These are phyloP conservation scores for Megaleporinus macrocephalus DNA, from an alignment of 2,113 vertebrate genomes.

Conservation along the genomic window DNA sequence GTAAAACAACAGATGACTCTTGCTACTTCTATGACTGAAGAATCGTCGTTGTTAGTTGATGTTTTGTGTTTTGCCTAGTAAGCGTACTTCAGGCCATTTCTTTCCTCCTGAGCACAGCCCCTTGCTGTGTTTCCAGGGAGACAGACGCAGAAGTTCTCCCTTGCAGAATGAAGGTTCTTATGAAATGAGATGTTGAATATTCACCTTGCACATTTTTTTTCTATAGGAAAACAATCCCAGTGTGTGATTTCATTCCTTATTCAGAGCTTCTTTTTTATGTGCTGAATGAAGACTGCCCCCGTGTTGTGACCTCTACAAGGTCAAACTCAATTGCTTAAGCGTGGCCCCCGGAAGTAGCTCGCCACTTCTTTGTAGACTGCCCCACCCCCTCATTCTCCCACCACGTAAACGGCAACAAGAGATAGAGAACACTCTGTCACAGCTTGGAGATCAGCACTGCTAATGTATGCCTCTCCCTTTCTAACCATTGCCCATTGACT, in stretches of 20 bases:
- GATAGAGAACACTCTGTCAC: not conserved
- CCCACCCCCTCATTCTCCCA: not conserved
- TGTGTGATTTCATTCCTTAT: constrained; percentile 1
- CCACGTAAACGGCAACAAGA: not conserved
- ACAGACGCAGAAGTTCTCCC: constrained; percentile 5
- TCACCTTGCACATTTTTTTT: not conserved
- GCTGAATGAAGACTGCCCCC: constrained; percentile 1
- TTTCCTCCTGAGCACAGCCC: not conserved
- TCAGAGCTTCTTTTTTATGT: constrained; percentile 10
- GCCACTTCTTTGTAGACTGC: not conserved
- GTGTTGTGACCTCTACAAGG: constrained; percentile 44
- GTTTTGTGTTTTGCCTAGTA: constrained; percentile 20
- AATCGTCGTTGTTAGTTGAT: constrained; percentile 16
- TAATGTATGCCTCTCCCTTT: not conserved
- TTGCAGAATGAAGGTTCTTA: not conserved
- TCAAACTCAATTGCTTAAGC: constrained; percentile 37
- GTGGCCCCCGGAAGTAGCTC: constrained; percentile 18
- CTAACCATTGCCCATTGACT: not conserved
- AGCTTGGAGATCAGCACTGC: constrained; percentile 4
- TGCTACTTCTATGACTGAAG: not conserved
- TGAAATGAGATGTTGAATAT: not conserved
- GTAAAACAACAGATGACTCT: not conserved
- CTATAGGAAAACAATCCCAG: no score
- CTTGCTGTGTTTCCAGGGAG: constrained; percentile 33
- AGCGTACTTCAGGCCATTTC: not conserved